Evolutionary conservation across 37 sponge, comb jelly and placozoan species (phyloP).

Genomic region (Tethya wilhelma): DNA sequence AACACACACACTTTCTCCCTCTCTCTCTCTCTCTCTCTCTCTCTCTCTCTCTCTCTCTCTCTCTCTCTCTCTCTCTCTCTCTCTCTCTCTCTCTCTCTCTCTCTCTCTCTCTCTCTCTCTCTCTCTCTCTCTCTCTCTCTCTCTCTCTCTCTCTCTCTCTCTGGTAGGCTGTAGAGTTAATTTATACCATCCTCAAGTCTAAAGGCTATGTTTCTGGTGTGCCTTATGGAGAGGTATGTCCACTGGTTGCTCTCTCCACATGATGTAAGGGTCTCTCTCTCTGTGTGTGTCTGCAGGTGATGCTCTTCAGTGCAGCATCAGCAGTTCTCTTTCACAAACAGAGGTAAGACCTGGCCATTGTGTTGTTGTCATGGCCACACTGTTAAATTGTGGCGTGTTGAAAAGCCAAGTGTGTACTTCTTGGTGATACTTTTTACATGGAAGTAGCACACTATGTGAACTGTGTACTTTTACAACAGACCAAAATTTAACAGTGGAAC

Average conservation of each 20-base stretch:
- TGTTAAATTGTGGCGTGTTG: too few relatives aligned
- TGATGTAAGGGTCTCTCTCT: background rate
- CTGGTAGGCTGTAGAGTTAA: conserved; percentile 35
- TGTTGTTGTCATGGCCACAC: background rate
- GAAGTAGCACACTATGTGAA: too few relatives aligned
- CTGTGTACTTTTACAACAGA: too few relatives aligned
- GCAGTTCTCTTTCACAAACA: conserved; percentile 1
- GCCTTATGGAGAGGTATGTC: conserved; percentile 62
- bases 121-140: background rate
- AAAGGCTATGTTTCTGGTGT: conserved; percentile 23
- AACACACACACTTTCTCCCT: too few relatives aligned
- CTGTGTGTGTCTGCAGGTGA: too few relatives aligned
- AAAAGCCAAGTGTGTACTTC: too few relatives aligned
- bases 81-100: too few relatives aligned
- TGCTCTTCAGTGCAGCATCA: conserved; percentile 20
- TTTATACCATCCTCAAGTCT: conserved; percentile 32
- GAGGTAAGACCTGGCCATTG: background rate
- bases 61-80: too few relatives aligned
- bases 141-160: background rate
- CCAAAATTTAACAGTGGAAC: background rate
- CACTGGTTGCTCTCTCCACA: background rate
- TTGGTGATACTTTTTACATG: too few relatives aligned
- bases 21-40: too few relatives aligned
- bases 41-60: too few relatives aligned
- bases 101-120: too few relatives aligned